Conservation (phyloP, 1,140 invertebrate species). For the Hestina assimilis region DNA sequence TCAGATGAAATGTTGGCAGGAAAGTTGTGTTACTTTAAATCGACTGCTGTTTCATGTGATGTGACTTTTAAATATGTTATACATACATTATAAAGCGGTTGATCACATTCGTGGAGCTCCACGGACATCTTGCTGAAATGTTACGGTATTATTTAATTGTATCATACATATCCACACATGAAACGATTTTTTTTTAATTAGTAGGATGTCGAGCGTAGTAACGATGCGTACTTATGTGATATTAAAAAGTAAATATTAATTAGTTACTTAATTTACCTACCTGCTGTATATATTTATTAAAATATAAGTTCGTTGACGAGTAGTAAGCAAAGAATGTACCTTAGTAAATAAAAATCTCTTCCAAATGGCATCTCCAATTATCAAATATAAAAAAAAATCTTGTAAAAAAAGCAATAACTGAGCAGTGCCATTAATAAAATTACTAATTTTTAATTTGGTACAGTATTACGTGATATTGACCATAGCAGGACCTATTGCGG, state of each 20-base stretch:
- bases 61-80: constrained; percentile 47
- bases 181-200: constrained; percentile 49
- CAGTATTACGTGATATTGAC: constrained; percentile 17
- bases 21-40: constrained; percentile 59
- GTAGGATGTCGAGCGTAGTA: constrained; percentile 48
- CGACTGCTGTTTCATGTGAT: constrained; percentile 73
- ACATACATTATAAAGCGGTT: constrained; percentile 20
- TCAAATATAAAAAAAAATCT: constrained; percentile 2
- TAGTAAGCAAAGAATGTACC: constrained; percentile 29
- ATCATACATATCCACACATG: constrained; percentile 58
- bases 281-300: constrained; percentile 61
- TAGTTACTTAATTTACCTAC: constrained; percentile 64
- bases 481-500: constrained; percentile 1
- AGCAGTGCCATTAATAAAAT: constrained; percentile 28
- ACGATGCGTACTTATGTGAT: constrained; percentile 76
- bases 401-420: constrained; percentile 7
- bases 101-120: constrained; percentile 22
- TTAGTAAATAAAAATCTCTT: constrained; percentile 38
- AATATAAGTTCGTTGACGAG: constrained; percentile 14
- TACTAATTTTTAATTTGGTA: constrained; percentile 16
- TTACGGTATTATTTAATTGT: constrained; percentile 60
- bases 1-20: constrained; percentile 68
- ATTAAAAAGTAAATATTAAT: constrained; percentile 61
- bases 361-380: constrained; percentile 30
- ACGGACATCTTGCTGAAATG: constrained; percentile 37